A percentile compares a stretch with the other conserved stretches of the same genome.
phyloP scores from a whole-genome alignment of 2,797 vertebrate species.

The Enteromius anoplus region DNA sequence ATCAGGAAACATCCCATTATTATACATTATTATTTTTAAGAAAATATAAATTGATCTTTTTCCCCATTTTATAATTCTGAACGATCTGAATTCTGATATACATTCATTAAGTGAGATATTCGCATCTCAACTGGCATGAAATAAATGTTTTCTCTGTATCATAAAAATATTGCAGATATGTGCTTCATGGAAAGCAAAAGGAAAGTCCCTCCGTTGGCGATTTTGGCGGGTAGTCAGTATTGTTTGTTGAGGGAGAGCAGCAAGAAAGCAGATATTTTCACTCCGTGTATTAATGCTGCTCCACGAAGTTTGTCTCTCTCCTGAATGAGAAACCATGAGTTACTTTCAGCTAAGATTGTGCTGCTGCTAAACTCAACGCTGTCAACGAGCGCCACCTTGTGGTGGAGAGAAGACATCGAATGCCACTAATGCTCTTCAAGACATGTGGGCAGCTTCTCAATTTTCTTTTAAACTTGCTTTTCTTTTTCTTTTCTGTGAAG shows the following conservation, averaged over 20 bases:
- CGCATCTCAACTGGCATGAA: neutral
- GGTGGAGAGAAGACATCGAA: conserved; percentile 1
- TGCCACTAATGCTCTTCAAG: neutral
- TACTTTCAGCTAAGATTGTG: neutral
- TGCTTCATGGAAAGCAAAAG: neutral
- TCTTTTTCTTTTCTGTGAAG: neutral
- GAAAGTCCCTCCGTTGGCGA: neutral
- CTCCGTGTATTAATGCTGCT: conserved; percentile 45
- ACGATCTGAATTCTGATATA: neutral
- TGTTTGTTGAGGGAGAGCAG: neutral
- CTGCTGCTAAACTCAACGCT: neutral
- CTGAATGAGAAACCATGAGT: conserved; percentile 40
- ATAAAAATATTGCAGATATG: neutral
- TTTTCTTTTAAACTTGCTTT: neutral
- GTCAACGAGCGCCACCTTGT: conserved; percentile 47
- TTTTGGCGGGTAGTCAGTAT: neutral
- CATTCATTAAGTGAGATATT: neutral
- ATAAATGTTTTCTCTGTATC: neutral
- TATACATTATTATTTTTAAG: no score
- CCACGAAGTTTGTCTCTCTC: conserved; percentile 52
- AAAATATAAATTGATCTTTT: neutral
- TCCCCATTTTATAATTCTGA: neutral
- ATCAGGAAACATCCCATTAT: neutral
- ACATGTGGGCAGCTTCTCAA: neutral
- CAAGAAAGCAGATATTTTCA: neutral